These are phyloP conservation scores for Paraplagusia blochii DNA, from an alignment of 2,113 vertebrate species.

Conservation along the genomic window DNA sequence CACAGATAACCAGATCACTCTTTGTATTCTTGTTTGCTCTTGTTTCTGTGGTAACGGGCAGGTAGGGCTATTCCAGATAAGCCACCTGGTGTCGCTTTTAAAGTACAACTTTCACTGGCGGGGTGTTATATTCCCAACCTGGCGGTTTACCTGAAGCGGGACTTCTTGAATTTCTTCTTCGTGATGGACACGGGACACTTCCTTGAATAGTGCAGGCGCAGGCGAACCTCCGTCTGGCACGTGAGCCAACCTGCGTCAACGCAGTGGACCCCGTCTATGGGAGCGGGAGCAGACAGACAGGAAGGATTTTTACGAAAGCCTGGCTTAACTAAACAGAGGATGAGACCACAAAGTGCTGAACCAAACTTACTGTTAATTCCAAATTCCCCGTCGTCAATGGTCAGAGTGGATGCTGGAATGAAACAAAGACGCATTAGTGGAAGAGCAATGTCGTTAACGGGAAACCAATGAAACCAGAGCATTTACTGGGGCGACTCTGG, in stretches of 20 bases:
- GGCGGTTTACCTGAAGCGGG: constrained; percentile 90
- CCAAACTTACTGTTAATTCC: constrained; percentile 90
- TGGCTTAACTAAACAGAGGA: not conserved
- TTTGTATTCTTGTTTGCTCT: not conserved
- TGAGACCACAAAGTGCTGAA: not conserved
- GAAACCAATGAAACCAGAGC: constrained; percentile 33
- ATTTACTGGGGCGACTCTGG: no score
- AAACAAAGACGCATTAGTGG: constrained; percentile 36
- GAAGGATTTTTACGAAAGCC: not conserved
- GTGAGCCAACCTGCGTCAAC: constrained; percentile 96
- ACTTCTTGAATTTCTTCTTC: constrained; percentile 97
- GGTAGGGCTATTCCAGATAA: not conserved
- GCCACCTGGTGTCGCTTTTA: constrained; percentile 4
- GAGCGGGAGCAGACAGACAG: constrained; percentile 17
- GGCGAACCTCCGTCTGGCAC: constrained; percentile 93
- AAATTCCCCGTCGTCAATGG: constrained; percentile 86
- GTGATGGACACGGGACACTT: constrained; percentile 89
- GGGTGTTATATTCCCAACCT: constrained; percentile 14
- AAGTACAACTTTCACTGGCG: constrained; percentile 11
- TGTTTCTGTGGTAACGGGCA: constrained; percentile 1
- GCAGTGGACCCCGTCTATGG: constrained; percentile 82
- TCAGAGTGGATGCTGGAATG: constrained; percentile 78
- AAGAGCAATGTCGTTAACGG: not conserved
- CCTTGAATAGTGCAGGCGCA: constrained; percentile 92
- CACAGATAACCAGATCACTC: not conserved